Percentiles rank a stretch among this genome's conserved stretches.
Evolutionary conservation across 2,888 invertebrate species (phyloP).

Genomic region (Matsumyia berberina): DNA sequence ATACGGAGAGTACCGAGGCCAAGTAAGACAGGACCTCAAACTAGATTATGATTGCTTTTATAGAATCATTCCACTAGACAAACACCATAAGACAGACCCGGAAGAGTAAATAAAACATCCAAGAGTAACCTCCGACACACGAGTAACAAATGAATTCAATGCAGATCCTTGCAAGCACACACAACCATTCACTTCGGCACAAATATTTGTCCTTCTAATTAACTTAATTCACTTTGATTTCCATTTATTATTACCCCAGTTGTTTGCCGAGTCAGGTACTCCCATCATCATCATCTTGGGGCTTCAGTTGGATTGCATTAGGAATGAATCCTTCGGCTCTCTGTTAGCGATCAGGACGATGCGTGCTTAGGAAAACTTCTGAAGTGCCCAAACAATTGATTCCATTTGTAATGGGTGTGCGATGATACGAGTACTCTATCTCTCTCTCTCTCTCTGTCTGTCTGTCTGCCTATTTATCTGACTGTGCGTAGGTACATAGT

Average conservation of each 20-base stretch:
- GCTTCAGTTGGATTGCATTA: slow-evolving; percentile 54
- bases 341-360: slow-evolving; percentile 18
- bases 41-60: neutral
- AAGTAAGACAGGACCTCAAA: neutral
- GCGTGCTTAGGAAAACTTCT: slow-evolving; percentile 47
- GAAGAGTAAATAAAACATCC: slow-evolving; percentile 15
- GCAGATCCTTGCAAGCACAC: slow-evolving; percentile 34
- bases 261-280: slow-evolving; percentile 67
- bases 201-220: slow-evolving; percentile 84
- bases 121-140: neutral
- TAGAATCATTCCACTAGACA: slow-evolving; percentile 1
- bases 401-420: slow-evolving; percentile 31
- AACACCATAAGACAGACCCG: neutral
- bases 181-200: slow-evolving; percentile 12
- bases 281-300: slow-evolving; percentile 26
- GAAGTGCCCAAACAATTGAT: slow-evolving; percentile 68
- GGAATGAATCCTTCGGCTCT: slow-evolving; percentile 47
- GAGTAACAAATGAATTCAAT: slow-evolving; percentile 42
- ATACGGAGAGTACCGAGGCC: no score
- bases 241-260: slow-evolving; percentile 79
- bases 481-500: no score
- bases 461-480: neutral
- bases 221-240: slow-evolving; percentile 84
- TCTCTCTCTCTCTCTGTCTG: neutral
- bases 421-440: neutral